phyloP scores from a whole-genome alignment of 2,113 vertebrate genomes.

The Cavia aperea region DNA sequence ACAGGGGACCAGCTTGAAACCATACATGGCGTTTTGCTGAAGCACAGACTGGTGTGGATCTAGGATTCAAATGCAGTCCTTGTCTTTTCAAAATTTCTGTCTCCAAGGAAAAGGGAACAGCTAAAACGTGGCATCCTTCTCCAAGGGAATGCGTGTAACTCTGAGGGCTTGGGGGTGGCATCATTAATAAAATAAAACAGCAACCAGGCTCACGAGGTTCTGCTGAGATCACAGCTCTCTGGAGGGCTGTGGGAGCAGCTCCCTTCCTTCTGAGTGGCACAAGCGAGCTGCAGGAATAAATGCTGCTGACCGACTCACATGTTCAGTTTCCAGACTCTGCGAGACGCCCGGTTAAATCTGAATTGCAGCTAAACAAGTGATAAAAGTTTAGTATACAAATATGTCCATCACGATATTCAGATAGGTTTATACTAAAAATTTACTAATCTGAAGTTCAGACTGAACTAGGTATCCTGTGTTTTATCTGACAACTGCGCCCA shows the following conservation, averaged over 20 bases:
- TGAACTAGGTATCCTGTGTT: background rate
- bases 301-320: slow-evolving; percentile 9
- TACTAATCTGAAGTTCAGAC: slow-evolving; percentile 3
- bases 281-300: background rate
- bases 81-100: slow-evolving; percentile 77
- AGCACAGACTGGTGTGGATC: slow-evolving; percentile 69
- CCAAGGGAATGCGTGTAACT: slow-evolving; percentile 57
- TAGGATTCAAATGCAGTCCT: slow-evolving; percentile 74
- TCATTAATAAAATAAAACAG: slow-evolving; percentile 71
- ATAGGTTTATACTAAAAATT: slow-evolving; percentile 1
- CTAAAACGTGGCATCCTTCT: slow-evolving; percentile 72
- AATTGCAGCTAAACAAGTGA: background rate
- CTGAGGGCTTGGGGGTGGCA: background rate
- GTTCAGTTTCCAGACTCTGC: background rate
- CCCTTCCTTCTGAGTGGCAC: background rate
- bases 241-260: background rate
- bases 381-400: background rate
- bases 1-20: slow-evolving; percentile 71
- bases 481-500: background rate
- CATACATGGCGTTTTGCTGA: slow-evolving; percentile 72
- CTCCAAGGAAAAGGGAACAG: slow-evolving; percentile 71
- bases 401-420: background rate
- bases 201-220: slow-evolving; percentile 60
- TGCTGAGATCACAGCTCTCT: slow-evolving; percentile 46
- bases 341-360: background rate